Base-by-base conservation (phyloP, 1,140 invertebrate species). In the Linepithema humile region DNA sequence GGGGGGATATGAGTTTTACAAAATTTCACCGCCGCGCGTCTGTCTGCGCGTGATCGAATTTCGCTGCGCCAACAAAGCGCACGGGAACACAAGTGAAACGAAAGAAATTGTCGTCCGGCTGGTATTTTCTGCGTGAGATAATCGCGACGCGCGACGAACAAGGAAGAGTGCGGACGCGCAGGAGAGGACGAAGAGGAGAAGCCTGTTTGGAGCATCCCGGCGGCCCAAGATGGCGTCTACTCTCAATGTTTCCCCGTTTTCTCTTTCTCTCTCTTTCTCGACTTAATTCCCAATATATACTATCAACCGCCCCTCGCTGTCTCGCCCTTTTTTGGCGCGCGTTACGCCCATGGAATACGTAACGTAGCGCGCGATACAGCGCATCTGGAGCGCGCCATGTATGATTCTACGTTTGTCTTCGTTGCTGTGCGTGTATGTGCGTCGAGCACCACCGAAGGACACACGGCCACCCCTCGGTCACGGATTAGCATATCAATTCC, bases 401-500 rank as follows among this genome's bases (percentile, higher is more conserved):
- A 69, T 32, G 62, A 64, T 57, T 67, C 17, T 35, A 65, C 50
- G 23, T 55, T 50, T 38, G 29, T 38, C 20, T 35, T 53, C 20
- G n/a, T 12, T 38, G 48, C 9, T 45, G 6, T 38, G 45, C 15
- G 29, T 40, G 32, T 12, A 6, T 55, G 50, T 0, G 50, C 67
- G 67, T 75, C 50, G 38, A 17, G 23, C 70, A 75, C 53, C 73
- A 53, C 60, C 77, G 20, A 53, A 57, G 73, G 35, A 77, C 57
- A 75, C 57, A 32, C 38, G 32, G 65, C 29, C 85, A 88, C 77
- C 87, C 87, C 78, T 85, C 70, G 62, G 59, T 62, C 72, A 26
- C 7, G 20, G 40, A 90, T 90, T 90, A 89, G 85, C 88, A 90
- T 90, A 90, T 90, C 88, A 90, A 90, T 89, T 83, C 85, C 86